Evolutionary conservation across 2,113 vertebrate genomes (phyloP).

Genomic region (Labeo catla): DNA sequence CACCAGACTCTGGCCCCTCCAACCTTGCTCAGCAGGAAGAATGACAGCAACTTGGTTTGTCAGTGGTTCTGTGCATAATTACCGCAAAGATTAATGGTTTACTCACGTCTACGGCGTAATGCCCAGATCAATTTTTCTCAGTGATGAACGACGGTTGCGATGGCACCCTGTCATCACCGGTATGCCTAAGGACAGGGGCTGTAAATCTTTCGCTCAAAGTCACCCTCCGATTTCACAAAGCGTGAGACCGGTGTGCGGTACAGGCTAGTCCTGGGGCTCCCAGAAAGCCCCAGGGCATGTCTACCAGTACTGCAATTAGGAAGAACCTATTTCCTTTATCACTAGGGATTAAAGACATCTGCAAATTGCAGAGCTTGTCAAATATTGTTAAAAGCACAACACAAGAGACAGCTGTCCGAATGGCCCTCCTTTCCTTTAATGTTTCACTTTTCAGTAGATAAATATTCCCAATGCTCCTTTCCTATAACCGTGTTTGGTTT

Average conservation of each 20-base stretch:
- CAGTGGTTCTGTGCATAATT: conserved; percentile 69
- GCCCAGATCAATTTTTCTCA: conserved; percentile 68
- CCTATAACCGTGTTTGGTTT: neutral
- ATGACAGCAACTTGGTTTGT: conserved; percentile 60
- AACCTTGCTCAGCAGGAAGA: conserved; percentile 55
- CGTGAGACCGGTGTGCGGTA: neutral
- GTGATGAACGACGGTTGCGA: conserved; percentile 68
- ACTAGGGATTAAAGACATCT: conserved; percentile 35
- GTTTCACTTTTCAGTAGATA: conserved; percentile 30
- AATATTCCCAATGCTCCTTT: conserved; percentile 54
- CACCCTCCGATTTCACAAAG: conserved; percentile 49
- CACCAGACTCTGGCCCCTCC: conserved; percentile 38
- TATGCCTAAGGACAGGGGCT: conserved; percentile 51
- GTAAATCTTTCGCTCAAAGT: conserved; percentile 71
- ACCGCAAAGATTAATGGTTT: conserved; percentile 67
- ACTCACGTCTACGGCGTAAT: conserved; percentile 60
- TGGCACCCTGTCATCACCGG: conserved; percentile 67
- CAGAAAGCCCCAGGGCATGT: neutral
- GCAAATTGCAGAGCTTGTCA: conserved; percentile 28
- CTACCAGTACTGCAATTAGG: conserved; percentile 19
- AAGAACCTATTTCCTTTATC: conserved; percentile 14
- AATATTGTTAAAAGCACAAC: conserved; percentile 11
- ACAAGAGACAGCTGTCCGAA: conserved; percentile 12
- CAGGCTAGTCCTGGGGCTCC: neutral
- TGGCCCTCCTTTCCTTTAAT: neutral